Base-by-base conservation (phyloP, 2,888 invertebrate genomes). In the Rhimphoctona megacephalus region DNA sequence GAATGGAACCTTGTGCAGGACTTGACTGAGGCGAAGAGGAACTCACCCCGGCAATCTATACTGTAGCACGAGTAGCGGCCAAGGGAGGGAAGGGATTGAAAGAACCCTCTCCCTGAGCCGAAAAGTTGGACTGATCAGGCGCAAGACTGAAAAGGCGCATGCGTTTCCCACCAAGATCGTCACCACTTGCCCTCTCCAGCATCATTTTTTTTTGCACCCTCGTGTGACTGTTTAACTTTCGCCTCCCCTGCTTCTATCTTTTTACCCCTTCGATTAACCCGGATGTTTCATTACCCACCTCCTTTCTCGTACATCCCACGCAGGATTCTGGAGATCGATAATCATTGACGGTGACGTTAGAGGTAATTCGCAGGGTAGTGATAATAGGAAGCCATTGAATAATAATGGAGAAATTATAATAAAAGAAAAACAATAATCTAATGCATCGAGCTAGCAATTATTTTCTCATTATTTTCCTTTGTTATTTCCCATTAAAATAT, bases 21-120 rank as follows among this genome's bases (percentile, higher is more conserved):
- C 49, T 76, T 82, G 81, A 93, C 93, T 93, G 92, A 92, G 88
- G 81, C 87, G 52, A 70, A 73, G 89, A 88, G 88, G 86, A 89
- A 88, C 88, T 82, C 80, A 85, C 89, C 88, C 85, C 88, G 88
- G 88, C 91, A 92, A 93, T 93, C 93, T 93, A 93, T 93, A 93
- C 93, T 91, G 90, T 88, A 85, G 88, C 90, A 89, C 86, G 87
- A 91, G 90, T 91, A 90, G 57, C 70, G 17, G 19, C 19, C 19
- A 22, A 17, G 69, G 25, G 43, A 30, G 66, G 66, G 39, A 67
- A 66, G 25, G 90, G 90, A 88, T 81, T 74, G 81, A 43, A 74
- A 57, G 17, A 66, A 46, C 33, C 67, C 67, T 57, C 81, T 46
- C 74, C 39, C 39, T 33, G 49, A 69, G 30, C 46, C 36, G 14